Conservation (phyloP, 2,888 invertebrate species). For the Eremobia ochroleuca region DNA sequence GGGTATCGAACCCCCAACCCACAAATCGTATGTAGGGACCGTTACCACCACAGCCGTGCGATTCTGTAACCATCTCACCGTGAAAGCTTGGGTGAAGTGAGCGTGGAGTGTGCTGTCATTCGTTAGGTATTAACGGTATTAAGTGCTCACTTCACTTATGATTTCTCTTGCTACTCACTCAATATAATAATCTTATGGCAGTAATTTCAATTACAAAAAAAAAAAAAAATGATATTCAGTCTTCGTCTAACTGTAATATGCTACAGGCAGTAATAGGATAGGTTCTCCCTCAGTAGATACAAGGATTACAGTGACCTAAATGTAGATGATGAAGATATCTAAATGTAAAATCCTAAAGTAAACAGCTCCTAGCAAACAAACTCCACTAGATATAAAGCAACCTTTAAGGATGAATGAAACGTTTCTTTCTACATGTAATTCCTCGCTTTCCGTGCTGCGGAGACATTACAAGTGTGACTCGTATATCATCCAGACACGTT, state of each 20-base stretch:
- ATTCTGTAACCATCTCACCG: too few relatives aligned
- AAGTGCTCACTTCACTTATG: too few relatives aligned
- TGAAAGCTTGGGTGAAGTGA: too few relatives aligned
- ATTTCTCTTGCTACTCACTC: too few relatives aligned
- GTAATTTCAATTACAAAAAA: too few relatives aligned
- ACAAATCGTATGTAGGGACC: not conserved
- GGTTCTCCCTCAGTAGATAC: not conserved
- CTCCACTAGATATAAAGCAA: constrained; percentile 13
- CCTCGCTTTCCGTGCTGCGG: not conserved
- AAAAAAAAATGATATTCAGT: not conserved
- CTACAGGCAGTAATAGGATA: not conserved
- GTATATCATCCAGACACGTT: constrained; percentile 32
- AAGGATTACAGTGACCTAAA: not conserved
- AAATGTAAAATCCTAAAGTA: constrained; percentile 13
- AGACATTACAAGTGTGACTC: constrained; percentile 27
- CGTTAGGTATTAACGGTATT: too few relatives aligned
- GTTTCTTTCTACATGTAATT: constrained; percentile 3
- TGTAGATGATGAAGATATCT: not conserved
- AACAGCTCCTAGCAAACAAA: constrained; percentile 16
- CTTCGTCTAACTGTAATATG: not conserved
- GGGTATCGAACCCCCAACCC: not conserved
- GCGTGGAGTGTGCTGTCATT: too few relatives aligned
- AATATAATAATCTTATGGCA: too few relatives aligned
- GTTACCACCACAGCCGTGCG: not conserved
- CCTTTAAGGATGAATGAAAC: constrained; percentile 16